Evolutionary conservation across 2,888 invertebrate species (phyloP), one percentile per base, ranked within the genome.

Genomic region (Diarsia rubi): DNA sequence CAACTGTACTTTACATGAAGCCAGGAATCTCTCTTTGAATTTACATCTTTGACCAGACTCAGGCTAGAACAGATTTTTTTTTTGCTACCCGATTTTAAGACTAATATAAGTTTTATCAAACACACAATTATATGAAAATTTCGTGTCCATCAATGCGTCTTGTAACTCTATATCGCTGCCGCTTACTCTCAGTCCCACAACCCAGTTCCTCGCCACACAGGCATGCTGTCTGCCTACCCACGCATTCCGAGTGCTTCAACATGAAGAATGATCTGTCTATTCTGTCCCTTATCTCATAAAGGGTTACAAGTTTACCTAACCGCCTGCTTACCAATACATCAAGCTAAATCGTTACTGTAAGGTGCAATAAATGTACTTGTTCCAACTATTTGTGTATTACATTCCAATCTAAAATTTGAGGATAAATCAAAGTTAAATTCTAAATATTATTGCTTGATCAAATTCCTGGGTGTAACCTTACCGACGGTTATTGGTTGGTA

Each of bases 201-300:
- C 19, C 27, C 14, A 65, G 64, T 72, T 73, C 54, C 47, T 63
- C 70, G 73, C 73, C 59, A n/a, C 44, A 44, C 77, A 84, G 77
- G 86, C 83, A 79, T 79, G 86, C 83, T 73, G 85, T 81, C 85
- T 83, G 72, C 81, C 86, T 72, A 64, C 86, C 85, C 85, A 75
- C 69, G 77, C 82, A 73, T 66, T 37, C 71, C 49, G 16, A 74
- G 71, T 76, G 77, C 72, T 79, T 78, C 85, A 71, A 74, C 57
- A 72, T 82, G 77, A 86, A 73, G 85, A 83, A 86, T 85, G 75
- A 60, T 69, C 81, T 78, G 80, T 80, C 83, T 66, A 49, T 45
- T 59, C 81, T 81, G 81, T 86, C 76, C 73, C 71, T 70, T 80
- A 72, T 79, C 76, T 82, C 54, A 49, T 62, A 57, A 54, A 81